A percentile compares a stretch with the other conserved stretches of the same genome.
phyloP scores from a whole-genome alignment of 2,888 invertebrate species.

The Nysson spinosus region DNA sequence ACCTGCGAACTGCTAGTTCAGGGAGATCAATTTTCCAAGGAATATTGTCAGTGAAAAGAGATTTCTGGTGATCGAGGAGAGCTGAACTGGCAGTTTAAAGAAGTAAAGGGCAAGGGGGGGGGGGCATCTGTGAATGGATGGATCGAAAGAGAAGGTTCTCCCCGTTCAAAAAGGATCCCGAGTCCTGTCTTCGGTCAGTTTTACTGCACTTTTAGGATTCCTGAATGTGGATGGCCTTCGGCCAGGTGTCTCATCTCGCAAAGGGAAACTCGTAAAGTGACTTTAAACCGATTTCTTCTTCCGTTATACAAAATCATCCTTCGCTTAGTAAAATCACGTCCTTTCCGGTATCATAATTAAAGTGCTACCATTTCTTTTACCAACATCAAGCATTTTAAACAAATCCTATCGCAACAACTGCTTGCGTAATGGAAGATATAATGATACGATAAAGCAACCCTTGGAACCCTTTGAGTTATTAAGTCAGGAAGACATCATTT shows the following conservation, averaged over 20 bases:
- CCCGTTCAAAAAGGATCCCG: constrained; percentile 51
- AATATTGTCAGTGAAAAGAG: constrained; percentile 21
- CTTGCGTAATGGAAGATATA: no score
- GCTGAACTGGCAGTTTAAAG: constrained; percentile 40
- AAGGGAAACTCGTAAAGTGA: constrained; percentile 67
- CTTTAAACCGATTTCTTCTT: constrained; percentile 59
- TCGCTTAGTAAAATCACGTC: not conserved
- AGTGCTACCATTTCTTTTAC: no score
- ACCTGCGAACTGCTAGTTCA: no score
- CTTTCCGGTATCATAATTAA: not conserved
- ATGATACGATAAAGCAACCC: no score
- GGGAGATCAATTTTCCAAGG: not conserved
- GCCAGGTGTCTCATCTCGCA: constrained; percentile 69
- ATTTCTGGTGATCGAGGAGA: constrained; percentile 30
- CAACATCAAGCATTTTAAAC: no score
- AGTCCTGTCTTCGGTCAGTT: constrained; percentile 64
- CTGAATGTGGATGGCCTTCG: constrained; percentile 63
- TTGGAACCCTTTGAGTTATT: no score
- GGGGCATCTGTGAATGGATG: constrained; percentile 64
- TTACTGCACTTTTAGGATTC: constrained; percentile 71
- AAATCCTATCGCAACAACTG: no score
- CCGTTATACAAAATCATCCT: constrained; percentile 43
- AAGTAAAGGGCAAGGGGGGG: constrained; percentile 31
- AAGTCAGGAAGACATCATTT: no score
- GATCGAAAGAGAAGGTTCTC: constrained; percentile 41